Percentiles rank a stretch among this genome's conserved stretches.
phyloP scores from a whole-genome alignment of 2,113 vertebrate genomes.

The Ancistrus triradiatus region DNA sequence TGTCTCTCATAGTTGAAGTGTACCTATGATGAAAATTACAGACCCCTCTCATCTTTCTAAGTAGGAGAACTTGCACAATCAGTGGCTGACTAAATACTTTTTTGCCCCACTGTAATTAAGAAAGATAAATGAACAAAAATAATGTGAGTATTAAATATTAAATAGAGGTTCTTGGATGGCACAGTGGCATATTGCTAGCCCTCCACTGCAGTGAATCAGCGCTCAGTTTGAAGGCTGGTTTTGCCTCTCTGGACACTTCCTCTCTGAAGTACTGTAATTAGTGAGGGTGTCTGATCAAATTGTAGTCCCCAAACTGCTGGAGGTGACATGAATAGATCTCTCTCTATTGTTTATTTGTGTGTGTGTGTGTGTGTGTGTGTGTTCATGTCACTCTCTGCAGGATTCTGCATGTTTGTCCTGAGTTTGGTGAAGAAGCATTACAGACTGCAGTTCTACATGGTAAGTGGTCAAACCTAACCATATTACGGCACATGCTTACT shows the following conservation, averaged over 20 bases:
- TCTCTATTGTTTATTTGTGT: slow-evolving; percentile 19
- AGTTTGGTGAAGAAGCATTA: slow-evolving; percentile 99
- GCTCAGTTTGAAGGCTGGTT: not conserved
- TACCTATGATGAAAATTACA: too few relatives aligned
- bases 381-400: slow-evolving; percentile 50
- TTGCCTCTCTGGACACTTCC: not conserved
- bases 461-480: too few relatives aligned
- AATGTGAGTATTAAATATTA: not conserved
- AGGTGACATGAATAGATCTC: slow-evolving; percentile 5
- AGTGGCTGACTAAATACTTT: too few relatives aligned
- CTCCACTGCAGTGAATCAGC: too few relatives aligned
- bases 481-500: too few relatives aligned
- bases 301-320: slow-evolving; percentile 16
- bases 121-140: too few relatives aligned
- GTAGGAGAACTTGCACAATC: too few relatives aligned
- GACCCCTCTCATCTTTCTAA: too few relatives aligned
- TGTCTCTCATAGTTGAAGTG: too few relatives aligned
- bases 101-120: too few relatives aligned
- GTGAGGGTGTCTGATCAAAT: slow-evolving; percentile 11
- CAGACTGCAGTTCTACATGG: slow-evolving; percentile 98
- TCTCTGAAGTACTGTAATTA: slow-evolving; percentile 17
- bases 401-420: slow-evolving; percentile 98
- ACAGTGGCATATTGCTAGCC: too few relatives aligned
- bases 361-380: slow-evolving; percentile 14
- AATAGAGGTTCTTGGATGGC: not conserved